A percentile compares a stretch with the other conserved stretches of the same genome.
These are phyloP conservation scores for Tubiluchus corallicola DNA, from an alignment of 2,888 invertebrate genomes.

Conservation along the genomic window DNA sequence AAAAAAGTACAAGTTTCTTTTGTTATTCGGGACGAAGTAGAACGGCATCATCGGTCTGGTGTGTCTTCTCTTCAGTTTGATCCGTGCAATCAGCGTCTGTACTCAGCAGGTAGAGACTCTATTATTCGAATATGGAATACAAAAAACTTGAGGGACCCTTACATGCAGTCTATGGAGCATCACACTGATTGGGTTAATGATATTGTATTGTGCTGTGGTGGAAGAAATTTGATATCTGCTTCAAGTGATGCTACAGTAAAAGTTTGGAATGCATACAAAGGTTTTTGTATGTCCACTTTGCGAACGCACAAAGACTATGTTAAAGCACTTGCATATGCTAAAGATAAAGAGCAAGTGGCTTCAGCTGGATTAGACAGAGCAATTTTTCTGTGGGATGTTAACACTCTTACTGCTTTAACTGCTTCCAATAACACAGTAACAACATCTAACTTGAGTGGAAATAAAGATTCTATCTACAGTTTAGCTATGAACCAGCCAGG, in stretches of 20 bases:
- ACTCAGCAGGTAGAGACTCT: conserved; percentile 89
- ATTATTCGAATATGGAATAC: conserved; percentile 68
- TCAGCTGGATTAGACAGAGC: conserved; percentile 91
- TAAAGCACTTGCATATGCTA: conserved; percentile 88
- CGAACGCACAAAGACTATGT: conserved; percentile 97
- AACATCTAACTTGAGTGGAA: conserved; percentile 85
- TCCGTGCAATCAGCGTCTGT: conserved; percentile 62
- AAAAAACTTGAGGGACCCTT: conserved; percentile 41
- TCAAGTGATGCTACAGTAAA: conserved; percentile 98
- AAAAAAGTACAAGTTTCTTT: conserved; percentile 64
- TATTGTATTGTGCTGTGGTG: conserved; percentile 89
- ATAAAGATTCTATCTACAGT: conserved; percentile 96
- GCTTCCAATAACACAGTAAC: conserved; percentile 98
- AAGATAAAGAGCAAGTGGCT: conserved; percentile 70
- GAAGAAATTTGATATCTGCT: conserved; percentile 90
- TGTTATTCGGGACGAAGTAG: conserved; percentile 89
- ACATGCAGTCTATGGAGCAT: conserved; percentile 93
- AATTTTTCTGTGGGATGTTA: conserved; percentile 97
- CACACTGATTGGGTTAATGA: conserved; percentile 99
- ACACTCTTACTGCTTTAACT: conserved; percentile 85
- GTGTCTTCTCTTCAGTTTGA: conserved; percentile 90
- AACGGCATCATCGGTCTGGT: conserved; percentile 79
- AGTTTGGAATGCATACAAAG: conserved; percentile 98
- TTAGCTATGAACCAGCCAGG: conserved; percentile 94
- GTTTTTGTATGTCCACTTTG: conserved; percentile 96